These are phyloP conservation scores for Paramisgurnus dabryanus DNA, from an alignment of 2,113 vertebrate species.

Conservation along the genomic window DNA sequence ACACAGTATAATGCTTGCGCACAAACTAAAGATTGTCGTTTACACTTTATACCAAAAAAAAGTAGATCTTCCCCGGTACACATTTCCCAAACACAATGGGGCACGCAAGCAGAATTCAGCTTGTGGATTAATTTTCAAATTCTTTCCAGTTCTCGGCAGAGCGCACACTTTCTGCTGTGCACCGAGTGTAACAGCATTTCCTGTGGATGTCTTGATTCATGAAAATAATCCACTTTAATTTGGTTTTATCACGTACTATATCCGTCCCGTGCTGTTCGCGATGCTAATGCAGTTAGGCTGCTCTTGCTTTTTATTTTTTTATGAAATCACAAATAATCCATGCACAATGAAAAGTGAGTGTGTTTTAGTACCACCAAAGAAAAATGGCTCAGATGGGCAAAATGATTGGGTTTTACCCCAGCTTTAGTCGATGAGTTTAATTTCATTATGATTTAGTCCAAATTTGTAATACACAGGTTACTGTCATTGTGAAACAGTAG, in stretches of 20 bases:
- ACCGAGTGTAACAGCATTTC: constrained; percentile 39
- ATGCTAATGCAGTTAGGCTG: constrained; percentile 42
- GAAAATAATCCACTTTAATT: constrained; percentile 38
- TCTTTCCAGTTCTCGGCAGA: neutral
- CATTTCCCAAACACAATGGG: constrained; percentile 24
- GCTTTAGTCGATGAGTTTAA: constrained; percentile 29
- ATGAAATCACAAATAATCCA: neutral
- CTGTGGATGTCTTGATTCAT: constrained; percentile 43
- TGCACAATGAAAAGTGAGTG: constrained; percentile 6
- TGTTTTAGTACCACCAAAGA: constrained; percentile 12
- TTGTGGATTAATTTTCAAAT: constrained; percentile 7
- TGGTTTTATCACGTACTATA: constrained; percentile 29
- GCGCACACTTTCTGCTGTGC: constrained; percentile 27
- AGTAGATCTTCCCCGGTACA: constrained; percentile 6
- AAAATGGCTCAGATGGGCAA: neutral
- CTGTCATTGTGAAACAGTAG: constrained; percentile 14
- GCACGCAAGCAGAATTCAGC: neutral
- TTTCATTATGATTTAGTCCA: constrained; percentile 39
- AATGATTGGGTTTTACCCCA: constrained; percentile 12
- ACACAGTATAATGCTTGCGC: neutral
- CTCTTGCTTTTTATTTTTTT: neutral
- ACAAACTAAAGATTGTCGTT: neutral
- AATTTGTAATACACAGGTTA: constrained; percentile 38
- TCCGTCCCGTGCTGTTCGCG: constrained; percentile 17
- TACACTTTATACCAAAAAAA: constrained; percentile 10